phyloP scores from a whole-genome alignment of 2,888 invertebrate genomes.

The Drosophila buzzatii region DNA sequence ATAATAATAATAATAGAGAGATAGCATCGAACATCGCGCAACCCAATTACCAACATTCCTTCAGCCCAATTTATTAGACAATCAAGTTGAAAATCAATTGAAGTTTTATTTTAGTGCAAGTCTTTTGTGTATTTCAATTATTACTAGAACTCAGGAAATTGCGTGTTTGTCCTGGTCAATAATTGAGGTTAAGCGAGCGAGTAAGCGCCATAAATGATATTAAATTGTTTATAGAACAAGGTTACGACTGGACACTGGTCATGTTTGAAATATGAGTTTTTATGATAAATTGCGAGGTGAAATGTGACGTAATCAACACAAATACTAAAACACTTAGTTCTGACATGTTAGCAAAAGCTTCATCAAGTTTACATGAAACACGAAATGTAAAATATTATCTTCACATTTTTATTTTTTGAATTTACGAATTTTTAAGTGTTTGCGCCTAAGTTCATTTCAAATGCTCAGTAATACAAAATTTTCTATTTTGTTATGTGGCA shows the following conservation, averaged over 20 bases:
- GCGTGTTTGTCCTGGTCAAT: slow-evolving; percentile 52
- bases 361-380: background rate
- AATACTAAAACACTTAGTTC: background rate
- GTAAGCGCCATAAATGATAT: slow-evolving; percentile 49
- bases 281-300: slow-evolving; percentile 41
- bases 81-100: slow-evolving; percentile 40
- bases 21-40: background rate
- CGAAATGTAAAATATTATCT: background rate
- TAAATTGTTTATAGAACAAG: slow-evolving; percentile 71
- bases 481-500: slow-evolving; percentile 15
- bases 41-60: slow-evolving; percentile 37
- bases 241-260: slow-evolving; percentile 36
- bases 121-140: slow-evolving; percentile 38
- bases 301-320: slow-evolving; percentile 11
- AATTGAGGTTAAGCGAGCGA: slow-evolving; percentile 64
- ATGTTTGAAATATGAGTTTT: slow-evolving; percentile 49
- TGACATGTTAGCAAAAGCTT: background rate
- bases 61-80: background rate
- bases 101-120: background rate
- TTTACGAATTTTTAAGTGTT: background rate
- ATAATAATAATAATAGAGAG: background rate
- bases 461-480: slow-evolving; percentile 14
- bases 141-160: slow-evolving; percentile 19
- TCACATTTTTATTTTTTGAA: background rate
- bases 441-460: background rate